A percentile compares a stretch with the other conserved stretches of the same genome.
Evolutionary conservation across 30 jellyfish, hydroid and myxozoan species (phyloP).

Genomic region (Turritopsis dohrnii): DNA sequence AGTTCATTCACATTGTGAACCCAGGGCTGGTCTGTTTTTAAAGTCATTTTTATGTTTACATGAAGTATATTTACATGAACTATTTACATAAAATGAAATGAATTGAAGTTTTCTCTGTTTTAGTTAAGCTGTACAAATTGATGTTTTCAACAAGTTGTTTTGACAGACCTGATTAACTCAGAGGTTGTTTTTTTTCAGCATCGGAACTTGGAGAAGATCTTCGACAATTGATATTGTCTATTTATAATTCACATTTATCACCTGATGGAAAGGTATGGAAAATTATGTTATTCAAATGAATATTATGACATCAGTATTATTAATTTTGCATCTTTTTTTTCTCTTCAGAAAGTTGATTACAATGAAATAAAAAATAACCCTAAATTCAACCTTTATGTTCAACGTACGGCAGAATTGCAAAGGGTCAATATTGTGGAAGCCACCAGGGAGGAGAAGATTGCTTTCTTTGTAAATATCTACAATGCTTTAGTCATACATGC

Average conservation of each 20-base stretch:
- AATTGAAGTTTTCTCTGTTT: too few species aligned
- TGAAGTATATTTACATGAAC: too few species aligned
- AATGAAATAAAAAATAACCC: constrained; percentile 51
- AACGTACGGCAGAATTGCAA: constrained; percentile 77
- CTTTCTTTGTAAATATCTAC: constrained; percentile 72
- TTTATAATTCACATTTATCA: constrained; percentile 59
- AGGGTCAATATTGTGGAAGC: constrained; percentile 57
- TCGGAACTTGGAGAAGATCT: constrained; percentile 81
- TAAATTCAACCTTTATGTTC: constrained; percentile 56
- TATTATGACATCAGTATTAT: too few species aligned
- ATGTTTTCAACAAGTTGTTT: background rate
- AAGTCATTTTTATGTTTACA: background rate
- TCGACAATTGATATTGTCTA: constrained; percentile 55
- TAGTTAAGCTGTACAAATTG: background rate
- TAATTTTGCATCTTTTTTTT: background rate
- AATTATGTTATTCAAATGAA: background rate
- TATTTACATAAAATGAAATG: too few species aligned
- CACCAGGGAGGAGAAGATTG: constrained; percentile 66
- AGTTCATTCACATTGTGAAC: constrained; percentile 59
- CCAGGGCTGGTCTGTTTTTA: constrained; percentile 52
- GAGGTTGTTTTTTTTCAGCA: constrained; percentile 33
- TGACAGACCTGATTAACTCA: background rate
- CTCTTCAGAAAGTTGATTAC: constrained; percentile 72
- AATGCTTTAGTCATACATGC: constrained; percentile 87
- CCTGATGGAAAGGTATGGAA: constrained; percentile 59